Evolutionary conservation across 2,888 invertebrate genomes (phyloP).

Genomic region (Limnephilus lunatus): DNA sequence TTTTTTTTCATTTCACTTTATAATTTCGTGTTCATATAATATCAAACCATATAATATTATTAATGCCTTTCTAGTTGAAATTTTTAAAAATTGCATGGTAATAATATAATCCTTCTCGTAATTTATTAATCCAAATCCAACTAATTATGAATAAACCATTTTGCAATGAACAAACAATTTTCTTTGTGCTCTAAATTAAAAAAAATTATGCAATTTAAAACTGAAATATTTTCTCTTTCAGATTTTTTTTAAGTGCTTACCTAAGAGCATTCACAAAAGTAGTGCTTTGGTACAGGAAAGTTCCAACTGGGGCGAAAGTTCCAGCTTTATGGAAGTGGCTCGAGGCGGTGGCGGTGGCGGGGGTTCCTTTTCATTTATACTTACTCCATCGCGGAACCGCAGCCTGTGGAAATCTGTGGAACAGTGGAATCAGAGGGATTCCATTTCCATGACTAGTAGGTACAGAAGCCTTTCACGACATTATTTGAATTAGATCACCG

Average conservation of each 20-base stretch:
- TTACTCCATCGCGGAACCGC: neutral
- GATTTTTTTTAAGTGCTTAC: neutral
- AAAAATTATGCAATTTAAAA: neutral
- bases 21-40: no score
- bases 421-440: neutral
- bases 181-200: neutral
- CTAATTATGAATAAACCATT: neutral
- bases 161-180: neutral
- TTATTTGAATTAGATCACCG: neutral
- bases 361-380: neutral
- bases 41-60: neutral
- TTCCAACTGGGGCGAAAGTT: neutral
- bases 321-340: neutral
- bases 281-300: neutral
- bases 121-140: no score
- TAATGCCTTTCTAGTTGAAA: neutral
- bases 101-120: no score
- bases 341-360: neutral
- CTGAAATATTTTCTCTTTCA: neutral
- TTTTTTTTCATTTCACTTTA: no score
- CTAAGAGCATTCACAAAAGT: neutral
- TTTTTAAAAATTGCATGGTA: no score
- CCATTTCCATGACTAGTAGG: neutral
- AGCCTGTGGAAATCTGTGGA: neutral
- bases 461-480: neutral